Evolutionary conservation across 2,888 invertebrate species (phyloP).

Genomic region (Pristionchus fissidentatus): DNA sequence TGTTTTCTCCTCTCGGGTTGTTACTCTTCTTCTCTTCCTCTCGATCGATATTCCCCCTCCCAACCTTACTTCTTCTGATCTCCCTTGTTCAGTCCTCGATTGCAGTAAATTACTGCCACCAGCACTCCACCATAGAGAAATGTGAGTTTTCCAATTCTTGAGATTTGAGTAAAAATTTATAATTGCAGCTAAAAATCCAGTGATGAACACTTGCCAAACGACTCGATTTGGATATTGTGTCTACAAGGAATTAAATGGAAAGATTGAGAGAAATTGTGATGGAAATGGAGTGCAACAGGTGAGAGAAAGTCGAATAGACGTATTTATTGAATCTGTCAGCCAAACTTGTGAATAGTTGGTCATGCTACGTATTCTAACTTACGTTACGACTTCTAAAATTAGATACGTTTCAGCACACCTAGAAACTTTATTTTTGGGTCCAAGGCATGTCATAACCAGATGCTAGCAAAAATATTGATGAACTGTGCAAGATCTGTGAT

Average conservation of each 20-base stretch:
- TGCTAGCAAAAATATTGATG: too few species aligned
- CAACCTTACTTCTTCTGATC: background rate
- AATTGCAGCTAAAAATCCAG: background rate
- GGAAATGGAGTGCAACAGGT: conserved; percentile 25
- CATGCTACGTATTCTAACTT: too few species aligned
- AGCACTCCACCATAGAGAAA: background rate
- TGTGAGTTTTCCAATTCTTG: background rate
- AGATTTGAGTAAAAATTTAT: too few species aligned
- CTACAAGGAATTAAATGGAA: background rate
- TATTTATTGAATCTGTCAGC: too few species aligned
- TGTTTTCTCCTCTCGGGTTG: conserved; percentile 3
- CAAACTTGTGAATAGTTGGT: too few species aligned
- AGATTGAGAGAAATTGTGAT: conserved; percentile 1
- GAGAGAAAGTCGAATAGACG: too few species aligned
- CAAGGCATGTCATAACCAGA: too few species aligned
- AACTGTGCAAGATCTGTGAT: too few species aligned
- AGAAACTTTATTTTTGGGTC: too few species aligned
- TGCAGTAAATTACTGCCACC: background rate
- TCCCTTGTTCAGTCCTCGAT: background rate
- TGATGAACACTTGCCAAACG: background rate
- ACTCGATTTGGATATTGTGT: background rate
- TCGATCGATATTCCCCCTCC: background rate
- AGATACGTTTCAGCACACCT: too few species aligned
- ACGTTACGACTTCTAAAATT: too few species aligned
- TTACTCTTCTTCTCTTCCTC: background rate